Base-by-base conservation (phyloP, 2,797 vertebrate species). In the Pseudomugil tenellus region DNA sequence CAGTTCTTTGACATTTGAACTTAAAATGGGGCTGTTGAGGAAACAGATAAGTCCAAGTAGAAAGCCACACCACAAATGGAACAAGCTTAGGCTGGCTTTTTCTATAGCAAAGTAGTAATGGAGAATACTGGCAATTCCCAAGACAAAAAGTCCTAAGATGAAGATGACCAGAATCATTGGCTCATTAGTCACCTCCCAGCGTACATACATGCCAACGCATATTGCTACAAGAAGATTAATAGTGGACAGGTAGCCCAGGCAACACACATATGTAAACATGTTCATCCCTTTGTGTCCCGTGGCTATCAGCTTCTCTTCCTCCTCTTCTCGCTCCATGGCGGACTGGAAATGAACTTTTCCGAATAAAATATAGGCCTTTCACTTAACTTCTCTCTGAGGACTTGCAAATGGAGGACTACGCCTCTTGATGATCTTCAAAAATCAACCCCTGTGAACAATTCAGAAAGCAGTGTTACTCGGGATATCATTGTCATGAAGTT, bases 51-150 rank as follows among this genome's bases (percentile, higher is more conserved):
- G 96, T 37, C 98, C 98, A 28, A 99, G 96, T 74, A 99, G 88
- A 86, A 99, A 99, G 85, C 97, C 97, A 74, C 96, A 97, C 98
- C 97, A 99, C 83, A 99, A 92, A 84, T 96, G 97, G 81, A 96
- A 97, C 60, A 99, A 92, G 85, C 97, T 97, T 77, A 96, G 86
- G 79, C 97, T 98, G 83, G 97, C 98, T 52, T 95, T 92, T 92
- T 97, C 95, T 96, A 99, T 98, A n/a, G 95, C 95, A 90, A 99
- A 99, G 91, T 99, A 99, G 77, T 99, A 99, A 90, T 98, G 95
- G 49, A 99, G 92, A 85, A 99, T 99, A 87, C 96, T 96, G 82
- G 96, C 96, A 70, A 99, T 98, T 60, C 96, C 97, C 67, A 99
- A 92, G 80, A 98, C 96, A 75, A 99, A 97, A 54, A 99, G 96